Conservation (phyloP, 2,113 vertebrate genomes). For the cat (Felis catus) region DNA sequence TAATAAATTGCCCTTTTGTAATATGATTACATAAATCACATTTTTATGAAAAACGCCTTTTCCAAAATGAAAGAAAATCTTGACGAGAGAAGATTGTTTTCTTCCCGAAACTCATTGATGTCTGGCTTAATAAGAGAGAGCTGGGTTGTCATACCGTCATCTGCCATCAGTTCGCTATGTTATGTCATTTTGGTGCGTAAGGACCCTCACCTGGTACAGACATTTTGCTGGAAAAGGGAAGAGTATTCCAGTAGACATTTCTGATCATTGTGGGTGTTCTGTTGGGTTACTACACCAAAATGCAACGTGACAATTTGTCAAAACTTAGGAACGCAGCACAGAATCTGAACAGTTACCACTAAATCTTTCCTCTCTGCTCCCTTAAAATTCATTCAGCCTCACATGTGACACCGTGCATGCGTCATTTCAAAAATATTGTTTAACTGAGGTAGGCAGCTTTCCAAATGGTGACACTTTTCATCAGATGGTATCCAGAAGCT, state of each 20-base stretch:
- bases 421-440: background rate
- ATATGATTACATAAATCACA: background rate
- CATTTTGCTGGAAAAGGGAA: background rate
- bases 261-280: rapidly evolving
- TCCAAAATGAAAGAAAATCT: background rate
- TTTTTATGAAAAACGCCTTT: background rate
- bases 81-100: background rate
- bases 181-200: background rate
- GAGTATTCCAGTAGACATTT: rapidly evolving
- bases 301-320: background rate
- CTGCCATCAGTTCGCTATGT: rapidly evolving
- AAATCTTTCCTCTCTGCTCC: background rate
- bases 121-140: background rate
- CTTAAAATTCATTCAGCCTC: background rate
- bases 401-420: rapidly evolving
- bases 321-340: rapidly evolving
- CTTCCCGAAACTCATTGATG: background rate
- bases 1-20: background rate
- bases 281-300: rapidly evolving
- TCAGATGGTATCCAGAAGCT: background rate
- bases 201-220: rapidly evolving
- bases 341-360: rapidly evolving
- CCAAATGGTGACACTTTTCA: background rate
- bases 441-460: background rate
- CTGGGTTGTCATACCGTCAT: background rate